Base-by-base conservation (phyloP, 2,797 vertebrate species). In the Alca torda region DNA sequence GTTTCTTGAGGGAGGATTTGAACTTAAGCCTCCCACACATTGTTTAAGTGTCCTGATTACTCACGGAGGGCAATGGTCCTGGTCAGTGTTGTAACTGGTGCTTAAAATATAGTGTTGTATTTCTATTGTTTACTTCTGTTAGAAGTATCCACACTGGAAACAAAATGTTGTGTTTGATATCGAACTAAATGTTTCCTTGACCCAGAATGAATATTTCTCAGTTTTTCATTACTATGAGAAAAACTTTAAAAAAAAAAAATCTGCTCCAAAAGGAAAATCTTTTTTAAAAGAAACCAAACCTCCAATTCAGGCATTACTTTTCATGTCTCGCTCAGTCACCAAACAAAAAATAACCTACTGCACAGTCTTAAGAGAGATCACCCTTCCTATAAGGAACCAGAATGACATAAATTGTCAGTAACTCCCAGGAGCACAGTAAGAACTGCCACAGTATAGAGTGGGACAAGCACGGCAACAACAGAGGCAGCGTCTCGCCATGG, bases 401-500 rank as follows among this genome's bases (percentile, higher is more conserved):
- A 26, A 50, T 7, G 46, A 25, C 37, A 80, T 13, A 75, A 93
- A 61, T 4, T 48, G 28, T 35, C 68, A 80, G 45, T 50, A 76
- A 54, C 48, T 80, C 60, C 50, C 39, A 46, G 68, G 30, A 79
- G 9, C 30, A 19, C 43, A 28, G 25, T 67, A 63, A 72, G 72
- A 80, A 41, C n/a, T 75, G 15, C 45, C 70, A 2, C 37, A 51
- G 26, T 9, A 21, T 2, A 43, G 37, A 50, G 6, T 5, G 14
- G 33, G n/a, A 68, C 7, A 50, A 87, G 26, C 5, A 28, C 1
- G 16, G 30, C 25, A 84, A 16, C 26, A 64, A 21, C 4, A 74
- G 59, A 43, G 1, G 0, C 43, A 19, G 35, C 2, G 1, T 61
- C 37, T 65, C 68, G 39, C 39, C 2, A 1, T 10, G 25, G 37